A percentile compares a stretch with the other conserved stretches of the same genome.
Evolutionary conservation across 2,797 vertebrate species (phyloP).

Genomic region (Myiotriccus ornatus): DNA sequence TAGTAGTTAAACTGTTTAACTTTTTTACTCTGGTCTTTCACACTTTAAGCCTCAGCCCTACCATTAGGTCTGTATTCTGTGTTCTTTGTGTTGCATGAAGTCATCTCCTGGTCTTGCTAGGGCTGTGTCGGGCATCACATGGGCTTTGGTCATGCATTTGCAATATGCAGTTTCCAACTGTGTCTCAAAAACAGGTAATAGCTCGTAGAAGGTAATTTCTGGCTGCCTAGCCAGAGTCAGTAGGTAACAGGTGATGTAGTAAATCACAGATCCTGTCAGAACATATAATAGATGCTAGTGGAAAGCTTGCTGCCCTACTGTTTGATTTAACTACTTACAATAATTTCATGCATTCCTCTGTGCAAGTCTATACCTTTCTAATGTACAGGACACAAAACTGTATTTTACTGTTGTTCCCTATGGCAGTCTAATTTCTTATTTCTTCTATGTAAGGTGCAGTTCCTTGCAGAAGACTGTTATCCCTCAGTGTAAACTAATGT

Average conservation of each 20-base stretch:
- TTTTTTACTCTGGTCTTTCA: not conserved
- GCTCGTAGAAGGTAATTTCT: not conserved
- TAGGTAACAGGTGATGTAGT: not conserved
- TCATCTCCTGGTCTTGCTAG: not conserved
- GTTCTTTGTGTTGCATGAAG: not conserved
- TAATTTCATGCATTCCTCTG: not conserved
- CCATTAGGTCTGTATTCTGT: not conserved
- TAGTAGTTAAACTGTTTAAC: not conserved
- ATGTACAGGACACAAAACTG: not conserved
- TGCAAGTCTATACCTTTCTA: not conserved
- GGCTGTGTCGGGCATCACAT: not conserved
- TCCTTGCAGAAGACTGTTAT: not conserved
- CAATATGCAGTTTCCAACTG: not conserved
- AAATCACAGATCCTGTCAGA: not conserved
- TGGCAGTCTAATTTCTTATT: not conserved
- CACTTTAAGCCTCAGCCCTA: not conserved
- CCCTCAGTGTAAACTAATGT: not conserved
- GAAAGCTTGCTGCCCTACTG: not conserved
- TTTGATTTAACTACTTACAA: not conserved
- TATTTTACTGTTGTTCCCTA: not conserved
- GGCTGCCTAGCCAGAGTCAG: not conserved
- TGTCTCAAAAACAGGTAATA: not conserved
- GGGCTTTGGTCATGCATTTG: not conserved
- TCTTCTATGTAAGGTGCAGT: not conserved
- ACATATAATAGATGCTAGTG: not conserved